Conservation (phyloP, 1,140 invertebrate species). For the Samia ricini region DNA sequence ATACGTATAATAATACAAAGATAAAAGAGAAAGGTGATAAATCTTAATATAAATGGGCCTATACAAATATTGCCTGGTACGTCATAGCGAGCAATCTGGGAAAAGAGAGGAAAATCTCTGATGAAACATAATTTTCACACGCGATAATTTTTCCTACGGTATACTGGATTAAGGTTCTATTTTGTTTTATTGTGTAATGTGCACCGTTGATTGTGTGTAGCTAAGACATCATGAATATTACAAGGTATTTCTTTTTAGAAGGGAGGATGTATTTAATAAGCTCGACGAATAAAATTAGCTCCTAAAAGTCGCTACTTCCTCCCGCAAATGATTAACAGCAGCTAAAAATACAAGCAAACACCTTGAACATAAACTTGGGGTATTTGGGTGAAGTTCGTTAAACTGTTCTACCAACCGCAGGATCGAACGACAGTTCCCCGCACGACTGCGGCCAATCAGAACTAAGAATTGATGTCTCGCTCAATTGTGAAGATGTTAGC, state of each 20-base stretch:
- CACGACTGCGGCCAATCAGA: no score
- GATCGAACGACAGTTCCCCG: no score
- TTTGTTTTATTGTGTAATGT: neutral
- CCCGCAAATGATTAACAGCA: no score
- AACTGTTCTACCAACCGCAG: no score
- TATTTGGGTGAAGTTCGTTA: no score
- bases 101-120: neutral
- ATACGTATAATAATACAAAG: neutral
- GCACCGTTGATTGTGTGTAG: neutral
- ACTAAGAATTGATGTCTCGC: no score
- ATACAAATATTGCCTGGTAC: slow-evolving; percentile 1
- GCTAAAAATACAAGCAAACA: no score
- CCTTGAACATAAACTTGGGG: no score
- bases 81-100: neutral
- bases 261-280: no score
- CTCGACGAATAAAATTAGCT: no score
- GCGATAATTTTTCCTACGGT: neutral
- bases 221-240: neutral
- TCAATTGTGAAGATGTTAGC: no score
- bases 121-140: neutral
- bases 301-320: no score
- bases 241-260: neutral
- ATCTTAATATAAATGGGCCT: slow-evolving; percentile 1
- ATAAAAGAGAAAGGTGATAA: neutral
- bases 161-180: neutral